Evolutionary conservation across 2,797 vertebrate genomes (phyloP).

Genomic region (Darevskia nairensis): DNA sequence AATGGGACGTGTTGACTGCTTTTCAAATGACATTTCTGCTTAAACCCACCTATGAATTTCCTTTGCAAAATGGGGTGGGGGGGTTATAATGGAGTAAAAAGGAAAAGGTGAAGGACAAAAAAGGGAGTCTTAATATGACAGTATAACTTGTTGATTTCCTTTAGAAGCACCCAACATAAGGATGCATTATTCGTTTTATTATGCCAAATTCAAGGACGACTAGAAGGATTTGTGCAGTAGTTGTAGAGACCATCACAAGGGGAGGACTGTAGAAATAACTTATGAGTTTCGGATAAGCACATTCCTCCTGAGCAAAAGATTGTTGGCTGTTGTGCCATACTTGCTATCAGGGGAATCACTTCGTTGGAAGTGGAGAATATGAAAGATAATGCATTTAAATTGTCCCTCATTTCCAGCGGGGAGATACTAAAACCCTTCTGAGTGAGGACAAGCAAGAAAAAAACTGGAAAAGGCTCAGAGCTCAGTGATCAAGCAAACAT

Average conservation of each 20-base stretch:
- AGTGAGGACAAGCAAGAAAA: neutral
- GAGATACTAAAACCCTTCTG: neutral
- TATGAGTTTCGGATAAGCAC: neutral
- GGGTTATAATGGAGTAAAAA: no score
- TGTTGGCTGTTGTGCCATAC: neutral
- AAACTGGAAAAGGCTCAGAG: neutral
- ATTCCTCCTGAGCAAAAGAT: neutral
- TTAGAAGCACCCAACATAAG: neutral
- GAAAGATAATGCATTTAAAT: neutral
- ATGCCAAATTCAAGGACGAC: neutral
- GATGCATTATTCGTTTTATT: neutral
- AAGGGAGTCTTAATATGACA: no score
- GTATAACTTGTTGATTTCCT: neutral
- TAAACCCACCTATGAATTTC: neutral
- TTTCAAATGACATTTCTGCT: neutral
- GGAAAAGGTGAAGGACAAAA: no score
- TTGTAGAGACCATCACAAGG: neutral
- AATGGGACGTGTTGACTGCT: neutral
- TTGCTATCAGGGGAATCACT: neutral
- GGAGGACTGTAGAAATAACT: neutral
- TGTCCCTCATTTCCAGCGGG: neutral
- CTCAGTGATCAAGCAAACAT: neutral
- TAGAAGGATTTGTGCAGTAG: neutral
- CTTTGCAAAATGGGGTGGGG: no score
- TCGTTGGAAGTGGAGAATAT: neutral